Evolutionary conservation across 2,113 vertebrate genomes (phyloP).

Genomic region (Cololabis saira): DNA sequence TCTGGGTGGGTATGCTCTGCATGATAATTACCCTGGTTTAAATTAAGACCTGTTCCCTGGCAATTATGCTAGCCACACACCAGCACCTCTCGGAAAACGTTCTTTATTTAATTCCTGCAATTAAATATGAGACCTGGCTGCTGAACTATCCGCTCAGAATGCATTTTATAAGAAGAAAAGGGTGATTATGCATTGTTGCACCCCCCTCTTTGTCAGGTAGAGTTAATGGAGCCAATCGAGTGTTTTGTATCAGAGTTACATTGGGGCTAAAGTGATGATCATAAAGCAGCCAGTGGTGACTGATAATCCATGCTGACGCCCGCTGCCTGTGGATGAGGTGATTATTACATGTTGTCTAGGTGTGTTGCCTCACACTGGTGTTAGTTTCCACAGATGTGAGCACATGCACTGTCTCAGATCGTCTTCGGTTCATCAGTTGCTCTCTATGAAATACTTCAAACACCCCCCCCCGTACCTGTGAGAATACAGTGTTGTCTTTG

Average conservation of each 20-base stretch:
- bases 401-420: conserved; percentile 58
- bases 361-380: conserved; percentile 67
- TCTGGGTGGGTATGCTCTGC: conserved; percentile 99
- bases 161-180: conserved; percentile 80
- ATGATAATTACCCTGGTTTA: conserved; percentile 99
- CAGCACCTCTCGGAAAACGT: conserved; percentile 89
- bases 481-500: conserved; percentile 13
- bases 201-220: conserved; percentile 62
- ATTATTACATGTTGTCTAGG: conserved; percentile 65
- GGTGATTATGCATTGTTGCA: conserved; percentile 66
- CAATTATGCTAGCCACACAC: conserved; percentile 97
- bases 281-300: conserved; percentile 69
- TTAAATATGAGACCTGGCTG: conserved; percentile 88
- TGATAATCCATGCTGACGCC: conserved; percentile 70
- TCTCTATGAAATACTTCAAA: conserved; percentile 43
- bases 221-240: conserved; percentile 64
- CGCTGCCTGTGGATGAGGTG: conserved; percentile 57
- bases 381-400: conserved; percentile 58
- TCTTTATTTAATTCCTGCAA: conserved; percentile 90
- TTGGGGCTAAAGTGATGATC: conserved; percentile 69
- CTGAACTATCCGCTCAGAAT: conserved; percentile 84
- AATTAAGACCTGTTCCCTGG: conserved; percentile 99
- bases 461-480: neutral
- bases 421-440: conserved; percentile 39
- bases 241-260: conserved; percentile 65